Evolutionary conservation across 2,797 vertebrate genomes (phyloP).

Genomic region (Falco naumanni): DNA sequence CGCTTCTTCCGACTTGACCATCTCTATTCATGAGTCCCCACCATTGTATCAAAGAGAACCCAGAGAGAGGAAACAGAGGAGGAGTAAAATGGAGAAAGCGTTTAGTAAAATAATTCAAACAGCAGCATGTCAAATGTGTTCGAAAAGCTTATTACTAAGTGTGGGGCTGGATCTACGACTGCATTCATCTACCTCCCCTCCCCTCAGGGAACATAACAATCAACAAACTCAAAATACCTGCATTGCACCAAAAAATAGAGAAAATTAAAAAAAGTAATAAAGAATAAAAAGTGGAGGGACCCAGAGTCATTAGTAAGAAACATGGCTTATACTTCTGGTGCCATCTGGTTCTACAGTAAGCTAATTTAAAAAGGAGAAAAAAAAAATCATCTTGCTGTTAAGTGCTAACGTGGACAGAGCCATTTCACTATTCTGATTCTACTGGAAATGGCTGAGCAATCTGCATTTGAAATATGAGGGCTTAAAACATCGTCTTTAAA

Average conservation of each 20-base stretch:
- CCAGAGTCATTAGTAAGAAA: constrained; percentile 53
- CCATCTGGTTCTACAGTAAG: constrained; percentile 58
- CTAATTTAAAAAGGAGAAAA: constrained; percentile 31
- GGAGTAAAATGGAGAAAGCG: background rate
- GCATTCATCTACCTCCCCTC: background rate
- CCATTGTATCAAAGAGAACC: background rate
- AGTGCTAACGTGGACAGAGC: constrained; percentile 63
- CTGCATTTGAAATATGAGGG: constrained; percentile 65
- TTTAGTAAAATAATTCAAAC: constrained; percentile 40
- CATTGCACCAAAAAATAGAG: constrained; percentile 17
- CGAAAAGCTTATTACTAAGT: background rate
- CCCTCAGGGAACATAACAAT: background rate
- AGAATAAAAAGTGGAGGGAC: background rate
- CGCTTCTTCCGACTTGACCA: constrained; percentile 85
- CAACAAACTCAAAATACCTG: constrained; percentile 34
- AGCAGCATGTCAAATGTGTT: background rate
- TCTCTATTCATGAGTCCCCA: constrained; percentile 73
- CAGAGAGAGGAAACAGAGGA: background rate
- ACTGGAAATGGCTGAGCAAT: constrained; percentile 59
- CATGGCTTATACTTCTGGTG: constrained; percentile 41
- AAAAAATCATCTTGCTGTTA: constrained; percentile 50
- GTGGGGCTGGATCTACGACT: background rate
- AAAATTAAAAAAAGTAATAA: background rate
- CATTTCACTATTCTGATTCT: constrained; percentile 43
- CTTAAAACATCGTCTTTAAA: constrained; percentile 52